Percentiles rank a stretch among this genome's conserved stretches.
Evolutionary conservation across 2,888 invertebrate genomes (phyloP).

Genomic region (Mechanitis messenoides): DNA sequence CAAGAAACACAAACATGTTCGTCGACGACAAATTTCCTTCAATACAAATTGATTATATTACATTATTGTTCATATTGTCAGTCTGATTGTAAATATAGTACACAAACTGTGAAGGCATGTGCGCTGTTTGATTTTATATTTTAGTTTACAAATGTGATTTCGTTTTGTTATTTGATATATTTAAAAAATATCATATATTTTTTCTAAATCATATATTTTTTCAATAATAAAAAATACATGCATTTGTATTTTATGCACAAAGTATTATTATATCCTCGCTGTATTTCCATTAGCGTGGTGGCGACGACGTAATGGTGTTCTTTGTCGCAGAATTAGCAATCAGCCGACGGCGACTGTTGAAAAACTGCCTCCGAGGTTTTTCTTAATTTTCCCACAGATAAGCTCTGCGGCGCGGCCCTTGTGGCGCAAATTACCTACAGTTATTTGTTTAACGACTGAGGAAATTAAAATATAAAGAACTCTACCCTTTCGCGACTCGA

Average conservation of each 20-base stretch:
- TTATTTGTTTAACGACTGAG: slow-evolving; percentile 56
- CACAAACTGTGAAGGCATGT: slow-evolving; percentile 41
- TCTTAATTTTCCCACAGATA: slow-evolving; percentile 67
- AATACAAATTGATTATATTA: slow-evolving; percentile 49
- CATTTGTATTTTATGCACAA: slow-evolving; percentile 21
- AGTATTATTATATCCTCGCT: slow-evolving; percentile 16
- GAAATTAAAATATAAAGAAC: slow-evolving; percentile 56
- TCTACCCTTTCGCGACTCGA: slow-evolving; percentile 20
- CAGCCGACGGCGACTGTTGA: slow-evolving; percentile 47
- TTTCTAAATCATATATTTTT: not conserved
- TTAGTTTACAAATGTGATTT: not conserved
- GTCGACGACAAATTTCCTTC: slow-evolving; percentile 37
- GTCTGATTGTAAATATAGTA: slow-evolving; percentile 37
- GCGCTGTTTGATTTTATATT: slow-evolving; percentile 43
- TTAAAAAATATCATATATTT: not conserved
- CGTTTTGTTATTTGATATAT: not conserved
- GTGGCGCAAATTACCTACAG: slow-evolving; percentile 51
- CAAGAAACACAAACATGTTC: slow-evolving; percentile 47
- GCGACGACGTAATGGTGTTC: slow-evolving; percentile 55
- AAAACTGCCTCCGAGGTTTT: slow-evolving; percentile 53
- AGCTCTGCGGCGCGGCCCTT: slow-evolving; percentile 51
- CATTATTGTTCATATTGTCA: slow-evolving; percentile 38
- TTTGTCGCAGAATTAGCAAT: slow-evolving; percentile 72
- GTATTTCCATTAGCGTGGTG: slow-evolving; percentile 55
- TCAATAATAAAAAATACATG: not conserved